These are phyloP conservation scores for Crocidura indochinensis DNA, from an alignment of 2,797 vertebrate genomes.

Conservation along the genomic window DNA sequence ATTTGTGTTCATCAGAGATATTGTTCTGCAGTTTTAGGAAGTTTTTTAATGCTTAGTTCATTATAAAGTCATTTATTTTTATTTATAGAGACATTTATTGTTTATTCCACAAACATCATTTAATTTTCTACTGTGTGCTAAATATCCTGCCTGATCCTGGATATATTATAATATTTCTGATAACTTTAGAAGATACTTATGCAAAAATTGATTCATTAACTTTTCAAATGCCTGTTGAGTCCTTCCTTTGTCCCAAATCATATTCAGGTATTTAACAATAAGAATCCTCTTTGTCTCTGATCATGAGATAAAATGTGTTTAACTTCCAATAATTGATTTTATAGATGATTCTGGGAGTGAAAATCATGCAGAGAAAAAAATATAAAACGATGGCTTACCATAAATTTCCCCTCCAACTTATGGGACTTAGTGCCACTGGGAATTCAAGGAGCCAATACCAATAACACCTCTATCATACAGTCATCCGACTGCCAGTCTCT, in stretches of 20 bases:
- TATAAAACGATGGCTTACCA: neutral
- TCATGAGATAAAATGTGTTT: neutral
- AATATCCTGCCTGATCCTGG: slow-evolving; percentile 30
- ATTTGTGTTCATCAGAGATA: no score
- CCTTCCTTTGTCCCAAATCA: slow-evolving; percentile 27
- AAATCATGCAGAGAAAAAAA: neutral
- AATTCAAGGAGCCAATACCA: neutral
- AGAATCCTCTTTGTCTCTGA: slow-evolving; percentile 44
- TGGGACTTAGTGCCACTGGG: neutral
- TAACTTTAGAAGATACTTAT: slow-evolving; percentile 51
- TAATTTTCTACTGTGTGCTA: slow-evolving; percentile 15
- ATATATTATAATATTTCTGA: slow-evolving; percentile 44
- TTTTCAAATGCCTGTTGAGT: slow-evolving; percentile 19
- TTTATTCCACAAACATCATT: slow-evolving; percentile 58
- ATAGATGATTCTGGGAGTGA: neutral
- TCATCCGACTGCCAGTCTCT: neutral
- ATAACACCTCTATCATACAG: neutral
- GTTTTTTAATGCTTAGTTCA: neutral
- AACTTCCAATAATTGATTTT: slow-evolving; percentile 24
- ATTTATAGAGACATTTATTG: no score
- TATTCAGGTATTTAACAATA: slow-evolving; percentile 16
- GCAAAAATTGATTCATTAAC: slow-evolving; percentile 40
- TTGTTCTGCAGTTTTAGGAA: neutral
- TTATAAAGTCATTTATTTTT: neutral
- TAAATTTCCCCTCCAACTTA: neutral